Evolutionary conservation across 2,888 invertebrate species (phyloP), one percentile per base, ranked within the genome.

Genomic region (Patella depressa): DNA sequence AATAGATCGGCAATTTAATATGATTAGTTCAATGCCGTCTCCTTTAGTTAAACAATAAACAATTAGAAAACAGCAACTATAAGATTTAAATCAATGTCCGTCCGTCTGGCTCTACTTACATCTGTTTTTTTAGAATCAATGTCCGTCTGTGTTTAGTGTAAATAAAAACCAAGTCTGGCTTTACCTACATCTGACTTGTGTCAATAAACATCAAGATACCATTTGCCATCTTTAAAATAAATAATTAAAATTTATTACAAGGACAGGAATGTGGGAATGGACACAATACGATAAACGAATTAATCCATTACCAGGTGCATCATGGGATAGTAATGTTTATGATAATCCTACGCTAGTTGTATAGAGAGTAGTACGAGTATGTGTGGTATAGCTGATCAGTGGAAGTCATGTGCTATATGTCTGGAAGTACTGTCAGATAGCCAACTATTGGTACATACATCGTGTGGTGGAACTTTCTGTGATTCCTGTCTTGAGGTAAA

Each of bases 381-480:
- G 65, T 65, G 65, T 24, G 65, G 65, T 65, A 65, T 79, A 53
- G 76, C 81, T 17, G 85, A 85, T 69, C 87, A 88, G 78, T 91
- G 90, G 90, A 88, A 87, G 79, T 88, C 89, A 3, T 94, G 94
- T 89, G 93, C 93, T 71, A 94, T 94, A 81, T 94, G 94, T 83
- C 90, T 94, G 72, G 94, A 94, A 82, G 94, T 94, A 79, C 91
- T 93, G 86, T 92, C 93, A 34, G 90, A 91, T 79, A 90, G 91
- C 45, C 93, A 93, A 78, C 90, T 94, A 75, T 93, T 93, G 83
- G 92, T 93, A 53, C 94, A 94, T 87, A 91, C 91, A 19, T 92
- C 91, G n/a, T 94, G 94, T 85, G 92, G 91, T 72, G 94, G 94
- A 83, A 92, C 92, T 24, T 91, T 94, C 53, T 94, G 94, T 89